These are phyloP conservation scores for Eupithecia tripunctaria DNA, from an alignment of 2,888 invertebrate species.

Conservation along the genomic window DNA sequence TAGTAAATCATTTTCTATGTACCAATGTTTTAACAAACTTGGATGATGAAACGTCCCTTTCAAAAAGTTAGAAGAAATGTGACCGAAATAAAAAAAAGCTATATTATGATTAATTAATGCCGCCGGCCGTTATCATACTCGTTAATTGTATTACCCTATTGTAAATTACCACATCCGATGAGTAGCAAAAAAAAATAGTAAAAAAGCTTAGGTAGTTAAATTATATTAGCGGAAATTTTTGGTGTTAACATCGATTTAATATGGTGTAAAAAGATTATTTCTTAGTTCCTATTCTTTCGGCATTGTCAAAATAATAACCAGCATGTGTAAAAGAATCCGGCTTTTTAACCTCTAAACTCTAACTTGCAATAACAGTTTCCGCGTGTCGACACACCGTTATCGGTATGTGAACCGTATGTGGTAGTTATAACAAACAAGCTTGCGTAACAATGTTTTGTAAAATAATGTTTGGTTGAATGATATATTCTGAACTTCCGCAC, in stretches of 20 bases:
- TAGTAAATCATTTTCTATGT: not conserved
- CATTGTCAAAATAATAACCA: too few relatives aligned
- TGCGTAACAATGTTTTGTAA: constrained; percentile 34
- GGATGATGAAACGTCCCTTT: not conserved
- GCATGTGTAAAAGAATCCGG: not conserved
- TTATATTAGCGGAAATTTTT: not conserved
- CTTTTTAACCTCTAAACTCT: constrained; percentile 9
- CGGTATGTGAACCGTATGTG: constrained; percentile 32
- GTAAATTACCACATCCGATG: not conserved
- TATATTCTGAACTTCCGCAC: constrained; percentile 21
- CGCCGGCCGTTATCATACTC: not conserved
- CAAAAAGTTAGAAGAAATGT: too few relatives aligned
- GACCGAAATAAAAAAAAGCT: too few relatives aligned
- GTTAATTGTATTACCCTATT: not conserved
- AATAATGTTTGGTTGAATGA: constrained; percentile 27
- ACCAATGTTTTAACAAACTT: not conserved
- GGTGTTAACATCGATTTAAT: not conserved
- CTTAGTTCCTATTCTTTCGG: not conserved
- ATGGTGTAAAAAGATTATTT: not conserved
- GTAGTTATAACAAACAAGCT: constrained; percentile 33
- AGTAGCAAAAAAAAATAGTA: not conserved
- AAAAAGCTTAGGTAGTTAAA: not conserved
- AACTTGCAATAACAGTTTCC: constrained; percentile 30
- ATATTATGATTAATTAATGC: not conserved
- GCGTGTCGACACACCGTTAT: constrained; percentile 32